Percentiles rank a stretch among this genome's conserved stretches.
Evolutionary conservation across 2,113 vertebrate genomes (phyloP).

Genomic region (Ceyx cyanopectus): DNA sequence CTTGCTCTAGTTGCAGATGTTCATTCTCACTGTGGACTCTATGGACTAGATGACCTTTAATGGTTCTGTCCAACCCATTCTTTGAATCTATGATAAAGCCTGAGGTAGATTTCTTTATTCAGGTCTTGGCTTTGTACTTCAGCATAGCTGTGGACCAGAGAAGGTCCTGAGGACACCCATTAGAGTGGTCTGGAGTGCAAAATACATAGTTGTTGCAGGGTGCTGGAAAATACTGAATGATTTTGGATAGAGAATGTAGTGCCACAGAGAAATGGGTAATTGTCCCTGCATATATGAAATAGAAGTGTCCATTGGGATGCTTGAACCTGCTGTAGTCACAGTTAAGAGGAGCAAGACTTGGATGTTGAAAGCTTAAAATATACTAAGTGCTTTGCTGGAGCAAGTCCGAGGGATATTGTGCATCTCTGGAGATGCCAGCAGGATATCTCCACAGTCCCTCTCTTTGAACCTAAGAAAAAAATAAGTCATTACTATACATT

Average conservation of each 20-base stretch:
- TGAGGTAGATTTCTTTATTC: neutral
- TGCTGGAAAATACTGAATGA: neutral
- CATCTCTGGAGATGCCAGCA: neutral
- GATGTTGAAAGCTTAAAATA: neutral
- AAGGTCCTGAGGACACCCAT: neutral
- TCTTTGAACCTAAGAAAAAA: neutral
- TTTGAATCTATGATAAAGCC: neutral
- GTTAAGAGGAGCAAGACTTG: neutral
- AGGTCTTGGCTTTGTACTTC: neutral
- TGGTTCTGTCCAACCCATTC: neutral
- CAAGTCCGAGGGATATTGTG: neutral
- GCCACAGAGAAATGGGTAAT: neutral
- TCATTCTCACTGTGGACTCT: too few species aligned
- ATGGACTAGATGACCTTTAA: neutral
- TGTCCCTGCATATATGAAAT: neutral
- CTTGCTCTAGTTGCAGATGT: too few species aligned
- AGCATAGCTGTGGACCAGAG: neutral
- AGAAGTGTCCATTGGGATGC: neutral
- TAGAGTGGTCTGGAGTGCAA: neutral
- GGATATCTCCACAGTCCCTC: neutral
- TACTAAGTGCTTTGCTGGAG: slow-evolving; percentile 4
- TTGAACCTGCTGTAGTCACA: neutral
- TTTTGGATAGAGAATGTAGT: neutral
- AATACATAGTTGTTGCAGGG: neutral
- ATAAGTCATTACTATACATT: slow-evolving; percentile 2